Percentiles rank a stretch among this genome's conserved stretches.
These are phyloP conservation scores for Sisyra terminalis DNA, from an alignment of 2,888 invertebrate species.

Conservation along the genomic window DNA sequence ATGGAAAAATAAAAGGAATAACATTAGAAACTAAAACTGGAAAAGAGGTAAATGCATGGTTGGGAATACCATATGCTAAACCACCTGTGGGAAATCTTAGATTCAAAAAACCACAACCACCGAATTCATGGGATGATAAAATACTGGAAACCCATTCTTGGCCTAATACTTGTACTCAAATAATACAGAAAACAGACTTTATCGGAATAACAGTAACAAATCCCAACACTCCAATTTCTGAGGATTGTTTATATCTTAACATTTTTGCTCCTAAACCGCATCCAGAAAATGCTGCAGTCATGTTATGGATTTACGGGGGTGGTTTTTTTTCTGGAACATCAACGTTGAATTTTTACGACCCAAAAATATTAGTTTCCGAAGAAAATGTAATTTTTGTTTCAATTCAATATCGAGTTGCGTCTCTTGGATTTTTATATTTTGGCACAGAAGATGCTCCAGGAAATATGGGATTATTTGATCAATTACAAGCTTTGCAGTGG, in stretches of 20 bases:
- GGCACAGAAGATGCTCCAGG: conserved; percentile 76
- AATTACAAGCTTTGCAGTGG: conserved; percentile 81
- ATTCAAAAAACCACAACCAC: conserved; percentile 74
- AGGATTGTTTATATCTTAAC: conserved; percentile 91
- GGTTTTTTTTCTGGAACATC: conserved; percentile 86
- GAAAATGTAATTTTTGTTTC: conserved; percentile 83
- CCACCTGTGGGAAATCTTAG: conserved; percentile 60
- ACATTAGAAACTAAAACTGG: conserved; percentile 59
- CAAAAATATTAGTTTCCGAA: conserved; percentile 71
- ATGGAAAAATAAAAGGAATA: conserved; percentile 58
- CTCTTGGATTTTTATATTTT: conserved; percentile 80
- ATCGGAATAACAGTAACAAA: no score
- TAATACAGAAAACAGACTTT: no score
- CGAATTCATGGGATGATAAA: conserved; percentile 61
- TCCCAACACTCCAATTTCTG: conserved; percentile 78
- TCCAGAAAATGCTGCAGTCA: conserved; percentile 67
- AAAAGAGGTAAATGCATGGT: conserved; percentile 64
- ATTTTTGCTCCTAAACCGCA: conserved; percentile 75
- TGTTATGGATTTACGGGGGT: conserved; percentile 93
- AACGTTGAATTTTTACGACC: conserved; percentile 86
- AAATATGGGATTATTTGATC: conserved; percentile 91
- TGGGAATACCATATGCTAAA: conserved; percentile 69
- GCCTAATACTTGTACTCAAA: conserved; percentile 84
- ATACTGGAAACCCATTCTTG: conserved; percentile 64
- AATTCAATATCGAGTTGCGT: conserved; percentile 89